Conservation (phyloP, 2,797 vertebrate genomes). For the Anabas testudineus region DNA sequence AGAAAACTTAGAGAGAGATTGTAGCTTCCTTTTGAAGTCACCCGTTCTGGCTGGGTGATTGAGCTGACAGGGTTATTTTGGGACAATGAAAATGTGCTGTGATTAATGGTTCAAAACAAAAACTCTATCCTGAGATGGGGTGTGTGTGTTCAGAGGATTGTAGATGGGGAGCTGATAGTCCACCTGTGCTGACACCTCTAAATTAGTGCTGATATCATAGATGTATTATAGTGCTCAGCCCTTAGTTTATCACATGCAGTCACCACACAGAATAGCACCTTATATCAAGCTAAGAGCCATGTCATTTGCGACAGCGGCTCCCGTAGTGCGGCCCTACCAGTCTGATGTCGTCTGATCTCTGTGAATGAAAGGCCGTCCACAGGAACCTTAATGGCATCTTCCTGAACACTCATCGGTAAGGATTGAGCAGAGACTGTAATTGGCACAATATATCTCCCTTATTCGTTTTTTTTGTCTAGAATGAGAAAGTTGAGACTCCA, state of each 20-base stretch:
- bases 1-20: constrained; percentile 40
- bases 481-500: constrained; percentile 41
- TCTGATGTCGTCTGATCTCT: constrained; percentile 69
- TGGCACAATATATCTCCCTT: constrained; percentile 68
- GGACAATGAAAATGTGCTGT: constrained; percentile 69
- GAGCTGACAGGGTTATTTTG: constrained; percentile 70
- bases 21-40: constrained; percentile 53
- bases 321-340: constrained; percentile 38
- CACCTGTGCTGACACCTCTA: constrained; percentile 61
- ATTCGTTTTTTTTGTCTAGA: constrained; percentile 68
- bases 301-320: constrained; percentile 62
- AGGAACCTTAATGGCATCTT: constrained; percentile 74
- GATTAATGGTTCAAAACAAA: constrained; percentile 77
- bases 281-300: constrained; percentile 79
- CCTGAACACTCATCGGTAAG: constrained; percentile 47
- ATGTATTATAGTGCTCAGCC: constrained; percentile 63
- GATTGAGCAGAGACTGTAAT: constrained; percentile 60
- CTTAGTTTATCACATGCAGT: constrained; percentile 74
- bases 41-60: constrained; percentile 59
- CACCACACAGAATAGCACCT: constrained; percentile 72
- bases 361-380: constrained; percentile 58
- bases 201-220: constrained; percentile 75
- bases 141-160: constrained; percentile 51
- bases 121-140: constrained; percentile 34
- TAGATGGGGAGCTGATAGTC: constrained; percentile 55